These are phyloP conservation scores for Taxidea taxus DNA, from an alignment of 2,113 vertebrate species.

Conservation along the genomic window DNA sequence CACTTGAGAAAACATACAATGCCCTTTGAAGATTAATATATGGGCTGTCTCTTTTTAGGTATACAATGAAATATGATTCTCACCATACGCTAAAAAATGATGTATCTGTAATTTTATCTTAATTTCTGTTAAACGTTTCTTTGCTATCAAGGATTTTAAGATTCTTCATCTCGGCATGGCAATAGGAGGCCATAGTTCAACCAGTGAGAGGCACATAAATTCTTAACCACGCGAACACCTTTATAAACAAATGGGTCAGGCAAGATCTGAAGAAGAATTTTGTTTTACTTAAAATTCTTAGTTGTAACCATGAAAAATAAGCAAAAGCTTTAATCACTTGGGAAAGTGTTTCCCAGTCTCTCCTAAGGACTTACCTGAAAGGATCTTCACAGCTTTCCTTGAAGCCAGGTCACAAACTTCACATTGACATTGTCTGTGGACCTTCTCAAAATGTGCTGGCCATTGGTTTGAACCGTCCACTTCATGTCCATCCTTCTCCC, in stretches of 20 bases:
- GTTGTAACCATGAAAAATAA: background rate
- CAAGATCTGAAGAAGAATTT: background rate
- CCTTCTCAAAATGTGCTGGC: background rate
- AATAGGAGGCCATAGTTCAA: background rate
- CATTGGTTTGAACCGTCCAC: background rate
- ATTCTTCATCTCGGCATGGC: background rate
- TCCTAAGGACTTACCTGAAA: background rate
- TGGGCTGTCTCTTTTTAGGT: background rate
- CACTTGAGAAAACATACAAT: background rate
- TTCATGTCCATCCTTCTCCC: accelerated
- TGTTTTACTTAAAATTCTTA: background rate
- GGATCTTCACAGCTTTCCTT: background rate
- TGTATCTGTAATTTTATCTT: background rate
- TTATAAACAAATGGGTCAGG: background rate
- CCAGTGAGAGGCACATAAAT: background rate
- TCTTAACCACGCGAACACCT: background rate
- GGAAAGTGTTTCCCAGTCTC: background rate
- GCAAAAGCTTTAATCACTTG: background rate
- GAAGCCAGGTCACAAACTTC: background rate
- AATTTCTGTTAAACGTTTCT: background rate
- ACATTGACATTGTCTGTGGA: background rate
- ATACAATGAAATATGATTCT: background rate
- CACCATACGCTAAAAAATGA: background rate
- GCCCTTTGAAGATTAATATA: background rate
- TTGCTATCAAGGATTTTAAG: background rate